Conservation (phyloP, 2,113 vertebrate species). For the Mobula birostris region DNA sequence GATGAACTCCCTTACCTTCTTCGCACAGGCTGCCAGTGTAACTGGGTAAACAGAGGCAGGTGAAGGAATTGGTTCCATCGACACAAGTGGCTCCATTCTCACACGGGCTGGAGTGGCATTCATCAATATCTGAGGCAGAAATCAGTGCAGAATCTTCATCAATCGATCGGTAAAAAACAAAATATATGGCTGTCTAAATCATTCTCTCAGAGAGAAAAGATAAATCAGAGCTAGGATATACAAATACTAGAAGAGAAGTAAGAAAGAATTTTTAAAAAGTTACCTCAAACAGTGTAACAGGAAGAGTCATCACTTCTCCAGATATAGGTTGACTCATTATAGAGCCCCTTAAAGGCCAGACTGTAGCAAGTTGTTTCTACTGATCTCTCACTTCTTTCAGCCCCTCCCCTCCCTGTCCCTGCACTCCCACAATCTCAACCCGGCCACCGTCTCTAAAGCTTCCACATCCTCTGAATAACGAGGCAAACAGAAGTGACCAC, state of each 20-base stretch:
- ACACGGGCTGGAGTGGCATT: conserved; percentile 66
- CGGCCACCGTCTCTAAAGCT: too few relatives aligned
- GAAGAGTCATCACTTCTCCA: too few relatives aligned
- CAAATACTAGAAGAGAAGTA: too few relatives aligned
- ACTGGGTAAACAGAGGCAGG: conserved; percentile 90
- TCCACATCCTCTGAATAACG: too few relatives aligned
- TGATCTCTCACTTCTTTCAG: too few relatives aligned
- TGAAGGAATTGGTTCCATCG: conserved; percentile 79
- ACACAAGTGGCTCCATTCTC: conserved; percentile 92
- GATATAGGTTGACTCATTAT: too few relatives aligned
- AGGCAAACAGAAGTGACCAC: too few relatives aligned
- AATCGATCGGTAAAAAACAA: neutral
- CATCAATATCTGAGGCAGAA: conserved; percentile 55
- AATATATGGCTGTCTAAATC: neutral
- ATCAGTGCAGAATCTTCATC: neutral
- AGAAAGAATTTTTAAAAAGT: too few relatives aligned
- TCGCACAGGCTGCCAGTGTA: conserved; percentile 83
- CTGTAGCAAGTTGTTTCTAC: too few relatives aligned
- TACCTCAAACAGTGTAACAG: too few relatives aligned
- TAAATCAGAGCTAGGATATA: neutral
- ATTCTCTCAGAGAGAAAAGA: neutral
- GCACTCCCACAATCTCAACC: too few relatives aligned
- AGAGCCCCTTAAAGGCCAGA: neutral
- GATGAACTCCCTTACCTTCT: conserved; percentile 63
- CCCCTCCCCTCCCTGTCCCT: too few relatives aligned